Evolutionary conservation across 2,113 vertebrate genomes (phyloP).

Genomic region (Emydura subglobosa): DNA sequence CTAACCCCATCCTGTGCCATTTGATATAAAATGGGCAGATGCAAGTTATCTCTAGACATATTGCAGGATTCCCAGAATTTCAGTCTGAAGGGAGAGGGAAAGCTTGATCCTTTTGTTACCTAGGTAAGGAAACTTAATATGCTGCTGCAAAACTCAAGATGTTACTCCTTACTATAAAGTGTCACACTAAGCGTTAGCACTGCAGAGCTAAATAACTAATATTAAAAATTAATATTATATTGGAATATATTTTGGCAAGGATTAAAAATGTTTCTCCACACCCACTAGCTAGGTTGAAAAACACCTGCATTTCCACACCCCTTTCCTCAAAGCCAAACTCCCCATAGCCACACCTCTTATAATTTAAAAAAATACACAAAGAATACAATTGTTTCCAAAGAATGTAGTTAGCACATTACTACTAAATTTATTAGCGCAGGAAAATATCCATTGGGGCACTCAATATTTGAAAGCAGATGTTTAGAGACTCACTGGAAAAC

Average conservation of each 20-base stretch:
- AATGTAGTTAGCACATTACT: background rate
- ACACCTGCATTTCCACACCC: background rate
- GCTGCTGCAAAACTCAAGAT: background rate
- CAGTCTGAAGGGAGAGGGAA: background rate
- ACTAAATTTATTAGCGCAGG: background rate
- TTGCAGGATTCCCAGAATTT: background rate
- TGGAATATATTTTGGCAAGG: background rate
- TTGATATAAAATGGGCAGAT: fast-evolving
- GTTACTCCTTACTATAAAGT: background rate
- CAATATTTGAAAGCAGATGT: background rate
- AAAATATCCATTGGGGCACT: background rate
- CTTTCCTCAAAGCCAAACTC: fast-evolving
- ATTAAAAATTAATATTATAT: background rate
- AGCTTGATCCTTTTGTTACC: background rate
- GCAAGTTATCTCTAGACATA: background rate
- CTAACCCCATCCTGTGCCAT: background rate
- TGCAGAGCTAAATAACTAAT: background rate
- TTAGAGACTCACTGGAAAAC: background rate
- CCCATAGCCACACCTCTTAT: background rate
- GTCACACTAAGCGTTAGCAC: background rate
- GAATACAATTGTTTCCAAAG: background rate
- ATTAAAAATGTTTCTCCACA: constrained; percentile 4
- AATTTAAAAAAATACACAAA: background rate
- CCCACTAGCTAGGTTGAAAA: background rate
- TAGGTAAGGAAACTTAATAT: background rate